Evolutionary conservation across 1,140 invertebrate species (phyloP), one percentile per base, ranked within the genome.

Genomic region (Oryctes rhinoceros): DNA sequence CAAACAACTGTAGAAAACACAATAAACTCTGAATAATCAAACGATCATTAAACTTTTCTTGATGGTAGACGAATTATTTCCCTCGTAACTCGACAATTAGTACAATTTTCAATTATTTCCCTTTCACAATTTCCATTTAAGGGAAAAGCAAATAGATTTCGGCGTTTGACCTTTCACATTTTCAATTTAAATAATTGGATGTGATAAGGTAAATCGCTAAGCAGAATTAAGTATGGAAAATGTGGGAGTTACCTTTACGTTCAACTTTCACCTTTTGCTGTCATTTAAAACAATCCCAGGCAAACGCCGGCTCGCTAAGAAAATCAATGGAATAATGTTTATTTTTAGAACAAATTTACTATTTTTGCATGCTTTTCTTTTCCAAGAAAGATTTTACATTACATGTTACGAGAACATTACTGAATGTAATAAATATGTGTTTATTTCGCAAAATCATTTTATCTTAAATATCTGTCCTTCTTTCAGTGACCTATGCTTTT

Each of bases 241-340:
- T 35, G 65, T 71, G 15, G 65, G 65, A 71, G 65, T 71, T 37
- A 71, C 65, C 65, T 71, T 71, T 71, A 35, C 65, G 65, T 71
- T 71, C 65, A 71, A 71, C 65, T 71, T 71, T 71, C 65, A 71
- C 65, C 65, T 71, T 71, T 71, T 15, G 24, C 35, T 71, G 65
- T 35, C 35, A 71, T 71, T 71, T 35, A 71, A 37, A 71, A 37
- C 65, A 71, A 59, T 59, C 53, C 18, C 15, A 24, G 24, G 24
- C 20, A 15, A 35, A 35, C 35, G 18, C 24, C 24, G 13, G 65
- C 20, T 71, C 65, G 24, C 65, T 30, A 35, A 71, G 65, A 71
- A 71, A 71, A 71, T 71, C 65, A 24, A 71, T 71, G 24, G 20
- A 30, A 35, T 71, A 30, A 15, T 37, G 35, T 30, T 30, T 71